phyloP scores from a whole-genome alignment of 1,140 invertebrate genomes.

The Hydropsyche tenuis region DNA sequence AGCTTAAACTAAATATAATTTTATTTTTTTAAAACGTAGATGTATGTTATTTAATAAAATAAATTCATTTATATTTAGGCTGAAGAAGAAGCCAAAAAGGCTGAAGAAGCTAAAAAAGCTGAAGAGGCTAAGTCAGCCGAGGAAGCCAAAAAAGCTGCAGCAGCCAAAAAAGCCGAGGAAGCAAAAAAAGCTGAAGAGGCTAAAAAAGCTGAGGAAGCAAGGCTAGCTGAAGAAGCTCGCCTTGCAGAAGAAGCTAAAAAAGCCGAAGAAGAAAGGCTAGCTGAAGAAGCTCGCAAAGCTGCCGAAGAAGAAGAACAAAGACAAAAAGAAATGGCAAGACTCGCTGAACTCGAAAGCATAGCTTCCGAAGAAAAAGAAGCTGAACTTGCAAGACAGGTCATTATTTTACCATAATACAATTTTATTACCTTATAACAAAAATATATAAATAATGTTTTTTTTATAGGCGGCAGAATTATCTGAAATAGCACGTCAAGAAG shows the following conservation, averaged over 20 bases:
- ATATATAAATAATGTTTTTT: too few relatives aligned
- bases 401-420: background rate
- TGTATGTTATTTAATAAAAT: too few relatives aligned
- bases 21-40: too few relatives aligned
- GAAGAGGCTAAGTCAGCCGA: slow-evolving; percentile 60
- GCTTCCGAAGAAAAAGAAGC: slow-evolving; percentile 66
- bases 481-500: slow-evolving; percentile 64
- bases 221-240: slow-evolving; percentile 58
- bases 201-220: slow-evolving; percentile 61
- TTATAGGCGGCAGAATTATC: slow-evolving; percentile 66
- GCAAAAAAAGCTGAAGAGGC: slow-evolving; percentile 59
- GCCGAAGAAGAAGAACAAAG: slow-evolving; percentile 65
- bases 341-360: slow-evolving; percentile 63
- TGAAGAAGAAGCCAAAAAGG: slow-evolving; percentile 15
- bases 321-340: slow-evolving; percentile 62
- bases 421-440: too few relatives aligned
- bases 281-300: slow-evolving; percentile 64
- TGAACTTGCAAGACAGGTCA: slow-evolving; percentile 66
- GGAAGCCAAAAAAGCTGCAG: slow-evolving; percentile 49
- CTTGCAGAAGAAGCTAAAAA: slow-evolving; percentile 58
- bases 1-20: background rate
- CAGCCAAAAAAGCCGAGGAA: slow-evolving; percentile 53
- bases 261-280: slow-evolving; percentile 60
- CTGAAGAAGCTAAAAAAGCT: slow-evolving; percentile 32
- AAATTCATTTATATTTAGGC: background rate